phyloP scores from a whole-genome alignment of 1,140 invertebrate species.

The Formica selysi region DNA sequence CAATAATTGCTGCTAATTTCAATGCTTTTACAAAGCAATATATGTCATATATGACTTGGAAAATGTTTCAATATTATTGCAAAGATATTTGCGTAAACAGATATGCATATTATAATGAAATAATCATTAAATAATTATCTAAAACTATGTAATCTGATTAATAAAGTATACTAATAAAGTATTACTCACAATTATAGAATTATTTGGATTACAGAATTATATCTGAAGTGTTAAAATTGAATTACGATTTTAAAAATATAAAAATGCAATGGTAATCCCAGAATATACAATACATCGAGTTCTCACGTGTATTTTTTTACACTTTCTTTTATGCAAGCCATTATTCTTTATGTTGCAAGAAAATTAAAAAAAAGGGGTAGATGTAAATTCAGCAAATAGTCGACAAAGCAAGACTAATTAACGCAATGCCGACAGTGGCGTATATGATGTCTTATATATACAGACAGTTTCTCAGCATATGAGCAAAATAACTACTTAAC shows the following conservation, averaged over 20 bases:
- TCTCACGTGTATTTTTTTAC: no score
- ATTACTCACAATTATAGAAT: not conserved
- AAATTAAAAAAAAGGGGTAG: not conserved
- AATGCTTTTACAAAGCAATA: constrained; percentile 7
- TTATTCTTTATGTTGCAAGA: not conserved
- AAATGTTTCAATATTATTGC: not conserved
- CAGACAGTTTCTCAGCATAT: constrained; percentile 41
- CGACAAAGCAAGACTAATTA: constrained; percentile 55
- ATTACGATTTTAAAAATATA: not conserved
- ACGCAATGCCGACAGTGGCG: not conserved
- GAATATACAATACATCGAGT: not conserved
- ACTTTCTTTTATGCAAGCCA: not conserved
- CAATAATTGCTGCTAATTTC: constrained; percentile 34
- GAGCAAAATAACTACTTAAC: constrained; percentile 60
- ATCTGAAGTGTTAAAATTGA: not conserved
- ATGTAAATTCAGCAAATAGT: constrained; percentile 29
- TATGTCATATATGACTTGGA: not conserved
- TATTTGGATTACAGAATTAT: not conserved
- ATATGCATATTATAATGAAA: constrained; percentile 10
- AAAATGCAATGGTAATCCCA: not conserved
- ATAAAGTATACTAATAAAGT: not conserved
- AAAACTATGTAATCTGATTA: not conserved
- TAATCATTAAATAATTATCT: not conserved
- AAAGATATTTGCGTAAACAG: not conserved
- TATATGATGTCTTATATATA: constrained; percentile 19